Percentiles rank a stretch among this genome's conserved stretches.
These are phyloP conservation scores for Oscheius sp. DNA, from an alignment of 2,888 invertebrate genomes.

Conservation along the genomic window DNA sequence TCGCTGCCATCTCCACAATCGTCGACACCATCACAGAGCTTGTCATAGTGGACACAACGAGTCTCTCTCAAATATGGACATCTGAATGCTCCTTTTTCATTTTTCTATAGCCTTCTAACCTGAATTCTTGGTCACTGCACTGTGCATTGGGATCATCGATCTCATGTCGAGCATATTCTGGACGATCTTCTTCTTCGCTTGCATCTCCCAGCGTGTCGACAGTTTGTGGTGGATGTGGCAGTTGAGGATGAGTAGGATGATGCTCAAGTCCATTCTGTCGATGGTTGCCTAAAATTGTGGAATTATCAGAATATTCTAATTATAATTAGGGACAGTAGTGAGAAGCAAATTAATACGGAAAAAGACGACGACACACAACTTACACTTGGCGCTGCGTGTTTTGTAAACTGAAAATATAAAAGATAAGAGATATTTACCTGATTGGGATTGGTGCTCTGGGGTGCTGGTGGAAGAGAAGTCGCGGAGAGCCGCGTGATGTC, in stretches of 20 bases:
- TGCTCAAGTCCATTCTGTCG: background rate
- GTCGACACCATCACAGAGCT: constrained; percentile 81
- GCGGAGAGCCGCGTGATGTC: constrained; percentile 43
- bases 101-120: constrained; percentile 28
- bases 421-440: constrained; percentile 19
- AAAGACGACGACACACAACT: constrained; percentile 6
- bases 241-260: constrained; percentile 4
- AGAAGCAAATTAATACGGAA: background rate
- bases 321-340: background rate
- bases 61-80: constrained; percentile 56
- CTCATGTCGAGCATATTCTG: background rate
- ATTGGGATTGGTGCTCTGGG: constrained; percentile 28
- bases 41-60: constrained; percentile 84
- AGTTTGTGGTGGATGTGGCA: constrained; percentile 2
- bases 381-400: constrained; percentile 29
- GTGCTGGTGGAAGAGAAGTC: constrained; percentile 29
- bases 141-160: constrained; percentile 36
- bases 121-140: constrained; percentile 67
- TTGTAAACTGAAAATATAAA: constrained; percentile 25
- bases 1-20: constrained; percentile 84
- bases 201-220: background rate
- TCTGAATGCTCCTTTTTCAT: too few relatives aligned
- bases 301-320: background rate
- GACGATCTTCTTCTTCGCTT: constrained; percentile 13
- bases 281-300: background rate